phyloP scores from a whole-genome alignment of 2,888 invertebrate species.

The Synanthedon andrenaeformis region DNA sequence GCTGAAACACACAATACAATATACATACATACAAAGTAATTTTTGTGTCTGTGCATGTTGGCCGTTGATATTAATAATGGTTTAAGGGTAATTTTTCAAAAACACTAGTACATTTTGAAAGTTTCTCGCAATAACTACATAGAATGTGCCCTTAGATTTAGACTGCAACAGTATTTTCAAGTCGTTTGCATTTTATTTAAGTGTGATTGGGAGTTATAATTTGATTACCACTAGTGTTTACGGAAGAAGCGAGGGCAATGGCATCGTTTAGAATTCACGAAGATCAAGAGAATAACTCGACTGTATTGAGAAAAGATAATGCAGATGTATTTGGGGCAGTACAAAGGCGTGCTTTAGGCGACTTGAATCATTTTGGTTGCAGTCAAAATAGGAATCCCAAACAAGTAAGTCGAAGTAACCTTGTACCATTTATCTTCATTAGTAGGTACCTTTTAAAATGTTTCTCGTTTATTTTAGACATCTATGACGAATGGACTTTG shows the following conservation, averaged over 20 bases:
- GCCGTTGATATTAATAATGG: constrained; percentile 51
- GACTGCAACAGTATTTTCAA: constrained; percentile 21
- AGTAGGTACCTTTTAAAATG: constrained; percentile 1
- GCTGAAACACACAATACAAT: constrained; percentile 43
- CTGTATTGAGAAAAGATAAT: constrained; percentile 66
- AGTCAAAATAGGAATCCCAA: constrained; percentile 64
- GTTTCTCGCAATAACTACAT: constrained; percentile 32
- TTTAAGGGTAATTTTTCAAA: constrained; percentile 47
- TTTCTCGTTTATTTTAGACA: constrained; percentile 1
- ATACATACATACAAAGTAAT: too few relatives aligned
- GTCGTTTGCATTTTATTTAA: constrained; percentile 28
- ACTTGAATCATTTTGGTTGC: constrained; percentile 71
- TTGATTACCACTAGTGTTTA: constrained; percentile 42
- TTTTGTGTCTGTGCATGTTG: constrained; percentile 34
- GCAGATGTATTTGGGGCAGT: constrained; percentile 52
- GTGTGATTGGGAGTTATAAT: constrained; percentile 18
- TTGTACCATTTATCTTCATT: constrained; percentile 1
- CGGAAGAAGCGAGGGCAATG: constrained; percentile 67
- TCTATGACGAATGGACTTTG: constrained; percentile 51
- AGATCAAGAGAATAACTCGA: constrained; percentile 79
- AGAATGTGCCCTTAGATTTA: constrained; percentile 37
- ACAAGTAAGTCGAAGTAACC: constrained; percentile 51
- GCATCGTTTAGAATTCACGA: constrained; percentile 81
- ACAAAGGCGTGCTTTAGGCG: constrained; percentile 75
- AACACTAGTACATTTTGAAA: constrained; percentile 19